A percentile compares a stretch with the other conserved stretches of the same genome.
Conservation (phyloP, 2,888 invertebrate genomes). For the Morpho achilles region DNA sequence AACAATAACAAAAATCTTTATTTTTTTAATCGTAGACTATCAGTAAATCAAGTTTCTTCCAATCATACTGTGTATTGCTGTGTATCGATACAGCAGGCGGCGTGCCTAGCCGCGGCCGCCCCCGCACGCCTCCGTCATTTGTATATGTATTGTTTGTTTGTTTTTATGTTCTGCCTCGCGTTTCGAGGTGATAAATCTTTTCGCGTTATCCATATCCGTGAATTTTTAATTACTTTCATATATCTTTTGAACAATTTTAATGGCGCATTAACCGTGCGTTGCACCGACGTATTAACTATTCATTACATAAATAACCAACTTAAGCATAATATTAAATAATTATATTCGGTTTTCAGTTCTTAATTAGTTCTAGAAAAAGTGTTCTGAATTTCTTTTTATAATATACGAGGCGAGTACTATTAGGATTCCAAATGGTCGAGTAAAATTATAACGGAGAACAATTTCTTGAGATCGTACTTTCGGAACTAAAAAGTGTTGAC, state of each 20-base stretch:
- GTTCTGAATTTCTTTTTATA: no score
- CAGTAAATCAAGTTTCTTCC: no score
- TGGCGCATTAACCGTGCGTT: conserved; percentile 8
- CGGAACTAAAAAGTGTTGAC: no score
- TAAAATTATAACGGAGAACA: no score
- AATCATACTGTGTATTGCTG: no score
- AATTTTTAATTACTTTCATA: conserved; percentile 3
- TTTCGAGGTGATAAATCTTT: conserved; percentile 2
- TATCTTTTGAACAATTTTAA: background rate
- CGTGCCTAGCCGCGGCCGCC: background rate
- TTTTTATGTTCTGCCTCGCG: background rate
- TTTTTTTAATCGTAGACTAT: no score
- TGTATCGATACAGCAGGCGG: background rate
- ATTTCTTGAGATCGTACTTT: no score
- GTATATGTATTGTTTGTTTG: conserved; percentile 1
- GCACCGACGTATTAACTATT: background rate
- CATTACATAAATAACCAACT: background rate
- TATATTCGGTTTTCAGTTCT: no score
- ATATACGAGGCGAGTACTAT: background rate
- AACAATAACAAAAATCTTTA: no score
- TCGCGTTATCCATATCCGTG: conserved; percentile 8
- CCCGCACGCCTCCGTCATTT: background rate
- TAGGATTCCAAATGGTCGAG: no score
- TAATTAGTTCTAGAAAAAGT: no score
- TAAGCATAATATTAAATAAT: no score